A percentile compares a stretch with the other conserved stretches of the same genome.
phyloP scores from a whole-genome alignment of 2,113 vertebrate genomes.

The Pseudonaja textilis region DNA sequence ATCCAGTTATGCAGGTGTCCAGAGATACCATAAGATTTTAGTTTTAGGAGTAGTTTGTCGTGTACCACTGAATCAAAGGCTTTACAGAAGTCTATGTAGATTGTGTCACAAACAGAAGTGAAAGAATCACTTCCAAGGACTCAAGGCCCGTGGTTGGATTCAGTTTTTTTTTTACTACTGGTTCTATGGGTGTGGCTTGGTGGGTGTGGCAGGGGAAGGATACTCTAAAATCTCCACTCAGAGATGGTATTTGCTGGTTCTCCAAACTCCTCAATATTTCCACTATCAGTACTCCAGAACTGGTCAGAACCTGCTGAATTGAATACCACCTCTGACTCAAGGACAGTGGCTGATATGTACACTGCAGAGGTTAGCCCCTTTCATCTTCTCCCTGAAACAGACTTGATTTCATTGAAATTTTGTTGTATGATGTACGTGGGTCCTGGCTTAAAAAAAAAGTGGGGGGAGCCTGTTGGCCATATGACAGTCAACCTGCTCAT shows the following conservation, averaged over 20 bases:
- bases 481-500: not conserved
- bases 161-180: too few relatives aligned
- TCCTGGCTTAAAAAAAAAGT: not conserved
- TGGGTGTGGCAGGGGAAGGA: too few relatives aligned
- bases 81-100: not conserved
- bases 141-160: not conserved
- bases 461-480: not conserved
- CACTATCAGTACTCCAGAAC: too few relatives aligned
- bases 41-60: too few relatives aligned
- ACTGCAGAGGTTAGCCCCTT: not conserved
- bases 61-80: too few relatives aligned
- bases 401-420: not conserved
- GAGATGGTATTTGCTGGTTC: too few relatives aligned
- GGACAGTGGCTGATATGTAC: not conserved
- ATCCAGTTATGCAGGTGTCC: too few relatives aligned
- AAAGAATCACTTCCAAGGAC: not conserved
- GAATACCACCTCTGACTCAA: not conserved
- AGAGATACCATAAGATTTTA: too few relatives aligned
- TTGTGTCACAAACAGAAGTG: not conserved
- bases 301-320: too few relatives aligned
- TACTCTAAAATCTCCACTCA: too few relatives aligned
- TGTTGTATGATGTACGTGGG: not conserved
- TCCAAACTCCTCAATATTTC: too few relatives aligned
- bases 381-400: not conserved
- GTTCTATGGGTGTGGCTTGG: too few relatives aligned